Conservation (phyloP, 2,113 vertebrate species). For the Narcine bancroftii region DNA sequence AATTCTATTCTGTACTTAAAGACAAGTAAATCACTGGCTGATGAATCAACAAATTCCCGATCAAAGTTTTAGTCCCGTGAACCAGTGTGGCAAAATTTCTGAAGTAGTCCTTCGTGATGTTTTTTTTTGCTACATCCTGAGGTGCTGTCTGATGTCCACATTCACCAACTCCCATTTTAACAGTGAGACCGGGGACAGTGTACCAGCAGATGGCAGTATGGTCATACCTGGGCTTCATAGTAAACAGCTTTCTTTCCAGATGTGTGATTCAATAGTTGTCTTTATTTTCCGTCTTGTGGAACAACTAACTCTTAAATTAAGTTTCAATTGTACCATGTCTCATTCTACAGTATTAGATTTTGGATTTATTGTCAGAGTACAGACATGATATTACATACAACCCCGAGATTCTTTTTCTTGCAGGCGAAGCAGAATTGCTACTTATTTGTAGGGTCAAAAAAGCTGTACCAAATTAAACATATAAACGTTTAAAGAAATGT, state of each 20-base stretch:
- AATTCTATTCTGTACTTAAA: background rate
- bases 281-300: background rate
- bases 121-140: background rate
- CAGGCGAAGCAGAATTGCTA: too few species aligned
- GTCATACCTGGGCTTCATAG: background rate
- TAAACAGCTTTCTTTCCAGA: background rate
- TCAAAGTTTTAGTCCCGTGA: background rate
- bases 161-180: background rate
- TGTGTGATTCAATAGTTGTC: background rate
- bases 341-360: background rate
- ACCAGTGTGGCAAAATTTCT: background rate
- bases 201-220: constrained; percentile 20
- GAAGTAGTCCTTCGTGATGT: background rate
- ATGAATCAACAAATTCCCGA: background rate
- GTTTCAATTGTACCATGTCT: background rate
- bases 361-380: too few species aligned
- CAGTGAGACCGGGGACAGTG: background rate
- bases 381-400: too few species aligned
- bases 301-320: background rate
- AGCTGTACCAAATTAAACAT: too few species aligned
- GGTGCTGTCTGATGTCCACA: background rate
- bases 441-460: too few species aligned
- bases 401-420: too few species aligned
- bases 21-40: background rate
- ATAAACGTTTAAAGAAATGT: too few species aligned